These are phyloP conservation scores for Myopa tessellatipennis DNA, from an alignment of 2,888 invertebrate species.

Conservation along the genomic window DNA sequence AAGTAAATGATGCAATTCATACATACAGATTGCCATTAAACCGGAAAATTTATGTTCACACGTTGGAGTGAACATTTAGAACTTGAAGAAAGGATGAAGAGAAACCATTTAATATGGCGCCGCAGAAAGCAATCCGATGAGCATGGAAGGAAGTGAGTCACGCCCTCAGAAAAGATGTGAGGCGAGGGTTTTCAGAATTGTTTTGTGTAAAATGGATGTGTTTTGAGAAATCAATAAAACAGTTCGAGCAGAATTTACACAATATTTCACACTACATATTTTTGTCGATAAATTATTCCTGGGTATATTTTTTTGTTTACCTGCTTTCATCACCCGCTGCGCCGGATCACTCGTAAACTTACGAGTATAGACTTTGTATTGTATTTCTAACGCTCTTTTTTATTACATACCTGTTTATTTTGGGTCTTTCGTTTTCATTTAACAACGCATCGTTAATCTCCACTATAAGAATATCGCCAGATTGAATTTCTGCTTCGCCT, in stretches of 20 bases:
- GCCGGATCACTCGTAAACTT: no score
- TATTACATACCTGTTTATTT: conserved; percentile 57
- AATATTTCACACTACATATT: no score
- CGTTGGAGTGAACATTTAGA: conserved; percentile 53
- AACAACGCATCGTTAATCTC: conserved; percentile 76
- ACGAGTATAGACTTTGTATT: no score
- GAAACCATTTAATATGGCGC: conserved; percentile 35
- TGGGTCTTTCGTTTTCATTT: conserved; percentile 59
- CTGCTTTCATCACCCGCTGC: no score
- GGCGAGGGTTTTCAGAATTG: no score
- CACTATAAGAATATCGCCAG: conserved; percentile 78
- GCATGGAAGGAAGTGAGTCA: background rate
- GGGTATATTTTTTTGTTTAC: no score
- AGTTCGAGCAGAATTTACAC: no score
- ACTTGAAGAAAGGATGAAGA: conserved; percentile 46
- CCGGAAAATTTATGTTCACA: conserved; percentile 58
- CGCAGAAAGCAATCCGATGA: background rate
- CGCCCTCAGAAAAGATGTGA: no score
- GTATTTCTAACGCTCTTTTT: background rate
- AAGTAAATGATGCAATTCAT: conserved; percentile 40
- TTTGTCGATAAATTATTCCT: no score
- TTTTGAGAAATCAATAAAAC: conserved; percentile 17
- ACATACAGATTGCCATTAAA: conserved; percentile 38
- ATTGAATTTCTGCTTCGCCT: conserved; percentile 77
- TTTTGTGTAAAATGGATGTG: background rate